Conservation (phyloP, 2,888 invertebrate species). For the Hyposoter dolosus region DNA sequence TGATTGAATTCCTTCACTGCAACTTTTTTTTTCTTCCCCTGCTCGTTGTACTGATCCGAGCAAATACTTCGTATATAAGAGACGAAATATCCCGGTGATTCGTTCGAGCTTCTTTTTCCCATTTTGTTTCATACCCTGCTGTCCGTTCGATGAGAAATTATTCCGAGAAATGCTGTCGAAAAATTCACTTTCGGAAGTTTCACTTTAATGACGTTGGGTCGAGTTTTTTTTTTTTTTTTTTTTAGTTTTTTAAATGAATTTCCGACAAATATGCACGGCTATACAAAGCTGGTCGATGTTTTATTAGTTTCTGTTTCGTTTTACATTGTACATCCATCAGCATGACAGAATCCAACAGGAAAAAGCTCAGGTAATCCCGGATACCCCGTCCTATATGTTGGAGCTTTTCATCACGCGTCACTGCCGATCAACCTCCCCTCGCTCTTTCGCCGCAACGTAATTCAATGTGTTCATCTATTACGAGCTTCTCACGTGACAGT, state of each 20-base stretch:
- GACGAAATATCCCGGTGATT: slow-evolving; percentile 42
- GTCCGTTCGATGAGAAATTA: background rate
- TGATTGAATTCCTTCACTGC: slow-evolving; percentile 73
- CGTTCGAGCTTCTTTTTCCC: slow-evolving; percentile 28
- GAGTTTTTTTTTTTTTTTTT: background rate
- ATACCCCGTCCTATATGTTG: slow-evolving; percentile 8
- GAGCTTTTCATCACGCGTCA: slow-evolving; percentile 28
- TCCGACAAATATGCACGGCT: background rate
- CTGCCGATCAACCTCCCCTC: slow-evolving; percentile 23
- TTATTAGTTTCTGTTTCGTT: background rate
- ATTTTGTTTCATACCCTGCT: background rate
- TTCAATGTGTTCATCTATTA: slow-evolving; percentile 37
- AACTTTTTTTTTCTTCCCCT: slow-evolving; percentile 60
- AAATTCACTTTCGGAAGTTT: background rate
- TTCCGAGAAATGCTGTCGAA: background rate
- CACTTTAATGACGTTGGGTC: background rate
- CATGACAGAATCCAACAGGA: slow-evolving; percentile 8
- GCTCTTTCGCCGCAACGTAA: slow-evolving; percentile 31
- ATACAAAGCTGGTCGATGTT: background rate
- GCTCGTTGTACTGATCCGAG: slow-evolving; percentile 19
- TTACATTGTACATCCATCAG: slow-evolving; percentile 9
- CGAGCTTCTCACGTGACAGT: slow-evolving; percentile 26
- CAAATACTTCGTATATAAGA: slow-evolving; percentile 37
- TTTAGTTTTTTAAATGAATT: background rate
- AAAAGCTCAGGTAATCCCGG: slow-evolving; percentile 30